Evolutionary conservation across 2,888 invertebrate genomes (phyloP), one percentile per base, ranked within the genome.

Genomic region (Cephus nigrinus): DNA sequence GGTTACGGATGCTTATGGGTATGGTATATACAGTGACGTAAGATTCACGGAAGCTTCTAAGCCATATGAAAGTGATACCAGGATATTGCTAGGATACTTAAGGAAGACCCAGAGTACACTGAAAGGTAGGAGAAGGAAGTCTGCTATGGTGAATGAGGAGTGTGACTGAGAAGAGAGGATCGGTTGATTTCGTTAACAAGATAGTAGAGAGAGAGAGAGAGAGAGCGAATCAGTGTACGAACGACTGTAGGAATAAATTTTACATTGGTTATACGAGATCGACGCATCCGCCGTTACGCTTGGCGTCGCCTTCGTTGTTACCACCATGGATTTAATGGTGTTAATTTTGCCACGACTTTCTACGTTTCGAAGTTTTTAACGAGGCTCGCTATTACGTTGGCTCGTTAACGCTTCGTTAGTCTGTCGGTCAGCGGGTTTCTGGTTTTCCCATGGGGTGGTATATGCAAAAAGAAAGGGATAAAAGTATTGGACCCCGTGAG

Each of bases 331-430:
- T 79, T 80, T 75, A 31, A 78, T 73, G n/a, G 34, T 69, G 74
- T 36, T 31, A 40, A 23, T 23, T 55, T 73, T 73, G 72, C 68
- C 69, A 69, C 71, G 71, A 75, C 72, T 78, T 76, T 76, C 76
- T 68, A 23, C 76, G 75, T 79, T 86, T 78, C 76, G 73, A 75
- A 71, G 80, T 73, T 79, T 82, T 85, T 86, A 85, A 85, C 84
- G 55, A 55, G 55, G 82, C 80, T 74, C 80, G 82, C 74, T 77
- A 75, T 79, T 75, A 78, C 78, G 75, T 15, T 72, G 76, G 79
- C 80, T 85, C 82, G 85, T 86, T 86, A 85, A 84, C 81, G 79
- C 81, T 80, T 83, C 82, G 83, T 85, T 83, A 85, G 82, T 80
- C 76, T 77, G 76, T 78, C 79, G 80, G 80, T 83, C 79, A 84